Percentiles rank a stretch among this genome's conserved stretches.
Conservation (phyloP, 53 echinoderm and acorn worm species). For the Apostichopus leukothele region DNA sequence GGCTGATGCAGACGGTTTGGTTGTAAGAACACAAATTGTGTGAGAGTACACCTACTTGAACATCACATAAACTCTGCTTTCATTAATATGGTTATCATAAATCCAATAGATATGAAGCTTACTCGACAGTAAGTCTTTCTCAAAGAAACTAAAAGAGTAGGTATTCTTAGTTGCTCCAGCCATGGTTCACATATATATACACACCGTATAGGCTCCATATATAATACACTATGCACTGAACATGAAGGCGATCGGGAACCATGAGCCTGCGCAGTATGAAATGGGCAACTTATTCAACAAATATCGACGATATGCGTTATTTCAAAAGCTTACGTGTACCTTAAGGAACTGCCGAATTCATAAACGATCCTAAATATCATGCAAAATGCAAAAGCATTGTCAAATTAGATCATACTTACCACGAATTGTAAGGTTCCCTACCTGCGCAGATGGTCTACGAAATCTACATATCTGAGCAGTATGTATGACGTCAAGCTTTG, state of each 20-base stretch:
- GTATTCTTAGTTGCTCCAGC: not conserved
- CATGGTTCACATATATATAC: not conserved
- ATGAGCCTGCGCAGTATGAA: not conserved
- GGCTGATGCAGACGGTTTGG: not conserved
- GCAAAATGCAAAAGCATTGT: not conserved
- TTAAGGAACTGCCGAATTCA: not conserved
- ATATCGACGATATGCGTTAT: not conserved
- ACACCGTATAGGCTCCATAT: not conserved
- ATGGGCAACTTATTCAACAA: not conserved
- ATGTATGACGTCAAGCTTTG: not conserved
- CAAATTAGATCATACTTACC: slow-evolving; percentile 16
- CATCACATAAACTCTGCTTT: not conserved
- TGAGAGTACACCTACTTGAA: not conserved
- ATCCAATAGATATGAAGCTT: not conserved
- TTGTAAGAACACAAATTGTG: not conserved
- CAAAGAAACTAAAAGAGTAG: not conserved
- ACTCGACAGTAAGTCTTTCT: not conserved
- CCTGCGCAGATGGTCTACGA: slow-evolving; percentile 30
- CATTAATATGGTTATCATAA: not conserved
- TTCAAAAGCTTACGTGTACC: not conserved
- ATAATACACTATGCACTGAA: too few species aligned
- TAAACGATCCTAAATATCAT: not conserved
- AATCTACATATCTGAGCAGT: not conserved
- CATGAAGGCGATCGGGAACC: not conserved
- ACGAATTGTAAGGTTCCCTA: not conserved